phyloP scores from a whole-genome alignment of 2,797 vertebrate species.

The Anguilla obscura region DNA sequence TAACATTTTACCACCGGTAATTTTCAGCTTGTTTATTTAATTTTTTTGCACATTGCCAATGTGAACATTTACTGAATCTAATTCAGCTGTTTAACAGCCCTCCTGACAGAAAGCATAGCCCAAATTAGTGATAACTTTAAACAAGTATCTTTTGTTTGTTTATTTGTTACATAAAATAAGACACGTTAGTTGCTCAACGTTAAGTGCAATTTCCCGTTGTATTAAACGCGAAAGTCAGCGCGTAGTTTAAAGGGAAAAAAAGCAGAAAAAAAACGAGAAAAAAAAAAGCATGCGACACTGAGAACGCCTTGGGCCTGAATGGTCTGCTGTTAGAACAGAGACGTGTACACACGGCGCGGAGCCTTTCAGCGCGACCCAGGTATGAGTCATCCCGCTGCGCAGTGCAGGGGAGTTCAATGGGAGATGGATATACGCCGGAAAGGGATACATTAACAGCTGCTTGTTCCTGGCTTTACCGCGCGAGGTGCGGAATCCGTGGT shows the following conservation, averaged over 20 bases:
- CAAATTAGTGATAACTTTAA: neutral
- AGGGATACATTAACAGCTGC: conserved; percentile 22
- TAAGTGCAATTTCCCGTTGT: neutral
- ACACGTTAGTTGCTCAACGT: neutral
- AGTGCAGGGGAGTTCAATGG: conserved; percentile 37
- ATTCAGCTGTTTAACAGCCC: neutral
- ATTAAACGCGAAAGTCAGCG: neutral
- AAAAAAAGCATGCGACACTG: neutral
- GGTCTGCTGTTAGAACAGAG: neutral
- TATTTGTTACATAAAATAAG: neutral
- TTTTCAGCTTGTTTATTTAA: neutral
- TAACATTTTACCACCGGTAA: neutral
- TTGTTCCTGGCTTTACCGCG: neutral
- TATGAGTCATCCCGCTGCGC: conserved; percentile 56
- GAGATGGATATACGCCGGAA: conserved; percentile 7
- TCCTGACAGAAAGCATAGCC: neutral
- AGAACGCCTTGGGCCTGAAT: neutral
- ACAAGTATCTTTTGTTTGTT: neutral
- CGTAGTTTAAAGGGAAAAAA: neutral
- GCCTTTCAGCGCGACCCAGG: conserved; percentile 12
- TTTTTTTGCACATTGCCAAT: neutral
- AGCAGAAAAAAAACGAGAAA: neutral
- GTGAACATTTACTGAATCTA: neutral
- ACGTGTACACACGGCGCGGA: no score
- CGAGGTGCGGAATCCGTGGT: conserved; percentile 1